Evolutionary conservation across 37 sponge, comb jelly and placozoan species (phyloP).

Genomic region (Oopsacas minuta): DNA sequence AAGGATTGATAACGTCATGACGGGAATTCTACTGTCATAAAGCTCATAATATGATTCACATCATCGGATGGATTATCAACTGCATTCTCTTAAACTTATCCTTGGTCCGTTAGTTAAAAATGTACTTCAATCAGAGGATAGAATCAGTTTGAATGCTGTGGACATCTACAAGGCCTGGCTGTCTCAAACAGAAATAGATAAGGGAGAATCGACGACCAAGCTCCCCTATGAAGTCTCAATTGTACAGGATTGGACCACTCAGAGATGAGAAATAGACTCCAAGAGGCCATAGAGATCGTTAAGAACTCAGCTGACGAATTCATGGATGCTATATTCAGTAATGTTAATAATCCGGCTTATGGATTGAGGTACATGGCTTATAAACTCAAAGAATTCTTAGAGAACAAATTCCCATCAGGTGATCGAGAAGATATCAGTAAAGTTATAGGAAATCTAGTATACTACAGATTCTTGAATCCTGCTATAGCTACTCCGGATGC

Average conservation of each 20-base stretch:
- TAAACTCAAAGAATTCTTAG: conserved; percentile 63
- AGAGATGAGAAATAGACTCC: conserved; percentile 59
- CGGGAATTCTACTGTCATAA: conserved; percentile 91
- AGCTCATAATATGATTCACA: conserved; percentile 90
- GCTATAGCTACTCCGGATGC: conserved; percentile 96
- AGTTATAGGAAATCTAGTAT: conserved; percentile 78
- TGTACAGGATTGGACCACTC: conserved; percentile 76
- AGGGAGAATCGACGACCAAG: conserved; percentile 81
- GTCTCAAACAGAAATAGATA: conserved; percentile 82
- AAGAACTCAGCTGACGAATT: conserved; percentile 45
- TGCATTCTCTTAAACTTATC: conserved; percentile 49
- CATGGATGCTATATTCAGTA: conserved; percentile 47
- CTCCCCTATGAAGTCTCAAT: conserved; percentile 90
- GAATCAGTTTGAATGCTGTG: conserved; percentile 66
- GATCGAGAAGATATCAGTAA: conserved; percentile 85
- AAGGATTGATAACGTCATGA: conserved; percentile 71
- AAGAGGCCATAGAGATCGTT: conserved; percentile 43
- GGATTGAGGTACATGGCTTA: conserved; percentile 91
- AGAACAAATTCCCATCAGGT: conserved; percentile 77
- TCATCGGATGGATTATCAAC: conserved; percentile 20
- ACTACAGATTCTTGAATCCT: conserved; percentile 98
- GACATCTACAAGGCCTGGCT: conserved; percentile 99
- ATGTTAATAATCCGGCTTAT: conserved; percentile 75
- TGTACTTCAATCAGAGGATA: conserved; percentile 53
- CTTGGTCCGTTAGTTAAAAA: conserved; percentile 72